These are phyloP conservation scores for Riptortus pedestris DNA, from an alignment of 1,140 invertebrate species.

Conservation along the genomic window DNA sequence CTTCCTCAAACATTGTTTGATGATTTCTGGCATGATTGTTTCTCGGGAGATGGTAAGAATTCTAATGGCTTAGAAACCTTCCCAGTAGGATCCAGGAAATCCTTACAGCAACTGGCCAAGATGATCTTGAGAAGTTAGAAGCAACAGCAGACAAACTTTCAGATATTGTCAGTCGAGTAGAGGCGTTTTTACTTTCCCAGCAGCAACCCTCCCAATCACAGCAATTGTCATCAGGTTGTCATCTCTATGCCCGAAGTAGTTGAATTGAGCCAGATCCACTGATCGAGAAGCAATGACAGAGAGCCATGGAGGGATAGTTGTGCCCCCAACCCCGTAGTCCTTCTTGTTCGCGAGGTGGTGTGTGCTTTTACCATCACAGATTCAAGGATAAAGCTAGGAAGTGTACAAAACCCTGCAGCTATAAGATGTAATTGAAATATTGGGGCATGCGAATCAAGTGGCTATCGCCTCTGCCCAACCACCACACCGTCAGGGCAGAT, in stretches of 20 bases:
- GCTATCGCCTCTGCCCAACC: neutral
- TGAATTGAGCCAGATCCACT: neutral
- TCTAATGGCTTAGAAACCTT: neutral
- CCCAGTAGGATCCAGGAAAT: neutral
- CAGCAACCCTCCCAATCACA: neutral
- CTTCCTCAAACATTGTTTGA: too few species aligned
- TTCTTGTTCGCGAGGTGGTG: neutral
- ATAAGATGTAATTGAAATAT: neutral
- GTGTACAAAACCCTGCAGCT: neutral
- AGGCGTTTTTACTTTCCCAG: neutral
- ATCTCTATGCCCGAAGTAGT: neutral
- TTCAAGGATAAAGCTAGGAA: neutral
- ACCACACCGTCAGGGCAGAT: neutral
- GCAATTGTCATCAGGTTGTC: neutral
- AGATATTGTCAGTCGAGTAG: neutral
- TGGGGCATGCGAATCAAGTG: neutral
- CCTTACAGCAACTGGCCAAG: neutral
- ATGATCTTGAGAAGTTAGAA: neutral
- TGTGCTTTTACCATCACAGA: neutral
- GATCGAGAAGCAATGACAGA: neutral
- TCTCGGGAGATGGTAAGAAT: too few species aligned
- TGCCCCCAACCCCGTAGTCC: too few species aligned
- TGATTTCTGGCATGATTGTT: too few species aligned
- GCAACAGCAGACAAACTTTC: neutral
- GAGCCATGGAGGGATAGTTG: neutral